Percentiles rank a stretch among this genome's conserved stretches.
Evolutionary conservation across 2,797 vertebrate species (phyloP).

Genomic region (Galaxias olidus): DNA sequence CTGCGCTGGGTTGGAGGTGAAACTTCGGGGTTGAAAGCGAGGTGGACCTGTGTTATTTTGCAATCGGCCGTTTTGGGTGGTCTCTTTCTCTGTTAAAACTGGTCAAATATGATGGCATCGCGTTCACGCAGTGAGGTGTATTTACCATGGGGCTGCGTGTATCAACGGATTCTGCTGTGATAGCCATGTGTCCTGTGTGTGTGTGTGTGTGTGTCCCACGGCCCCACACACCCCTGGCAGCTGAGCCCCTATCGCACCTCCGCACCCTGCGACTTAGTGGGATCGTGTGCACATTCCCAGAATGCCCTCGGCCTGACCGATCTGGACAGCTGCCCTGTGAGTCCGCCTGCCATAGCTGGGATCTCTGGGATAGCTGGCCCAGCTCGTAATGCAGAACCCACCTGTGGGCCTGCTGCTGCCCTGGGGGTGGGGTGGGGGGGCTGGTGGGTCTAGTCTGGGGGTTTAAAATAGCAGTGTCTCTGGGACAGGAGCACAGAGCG

Average conservation of each 20-base stretch:
- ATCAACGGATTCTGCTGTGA: slow-evolving; percentile 3
- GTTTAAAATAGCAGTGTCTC: slow-evolving; percentile 64
- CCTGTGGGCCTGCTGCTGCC: slow-evolving; percentile 53
- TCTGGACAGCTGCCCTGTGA: slow-evolving; percentile 75
- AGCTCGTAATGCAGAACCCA: slow-evolving; percentile 63
- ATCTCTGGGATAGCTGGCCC: slow-evolving; percentile 64
- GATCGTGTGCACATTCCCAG: slow-evolving; percentile 72
- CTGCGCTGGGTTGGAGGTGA: background rate
- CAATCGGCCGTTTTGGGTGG: no score
- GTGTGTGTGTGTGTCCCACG: background rate
- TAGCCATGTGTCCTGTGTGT: slow-evolving; percentile 13
- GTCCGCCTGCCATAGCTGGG: slow-evolving; percentile 45
- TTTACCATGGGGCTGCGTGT: no score
- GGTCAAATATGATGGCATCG: no score
- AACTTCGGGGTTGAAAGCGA: background rate
- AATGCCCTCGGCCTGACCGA: slow-evolving; percentile 63
- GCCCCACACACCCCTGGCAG: slow-evolving; percentile 35
- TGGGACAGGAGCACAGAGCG: background rate
- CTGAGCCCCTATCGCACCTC: slow-evolving; percentile 54
- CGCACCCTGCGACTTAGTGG: slow-evolving; percentile 48
- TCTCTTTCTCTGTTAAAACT: no score
- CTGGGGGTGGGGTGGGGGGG: background rate
- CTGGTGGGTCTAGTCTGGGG: slow-evolving; percentile 7
- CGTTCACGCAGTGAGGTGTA: no score
- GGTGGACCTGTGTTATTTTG: no score